phyloP scores from a whole-genome alignment of 2,797 vertebrate species.

The Heterohyrax brucei region DNA sequence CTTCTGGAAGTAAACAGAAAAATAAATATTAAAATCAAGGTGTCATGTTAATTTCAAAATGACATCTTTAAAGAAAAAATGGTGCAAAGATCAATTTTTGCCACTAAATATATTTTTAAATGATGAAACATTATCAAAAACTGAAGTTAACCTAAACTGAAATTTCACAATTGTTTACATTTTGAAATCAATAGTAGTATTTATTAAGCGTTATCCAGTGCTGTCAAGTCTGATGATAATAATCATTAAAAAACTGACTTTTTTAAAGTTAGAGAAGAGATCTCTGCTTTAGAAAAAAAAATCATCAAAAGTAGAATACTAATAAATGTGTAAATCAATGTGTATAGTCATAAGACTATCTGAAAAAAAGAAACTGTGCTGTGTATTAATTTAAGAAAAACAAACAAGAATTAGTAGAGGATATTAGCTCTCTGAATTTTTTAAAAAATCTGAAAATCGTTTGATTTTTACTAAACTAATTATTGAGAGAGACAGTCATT shows the following conservation, averaged over 20 bases:
- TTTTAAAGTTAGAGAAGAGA: neutral
- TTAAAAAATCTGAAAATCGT: neutral
- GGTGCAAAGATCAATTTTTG: neutral
- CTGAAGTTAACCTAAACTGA: neutral
- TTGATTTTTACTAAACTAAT: neutral
- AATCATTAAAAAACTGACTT: neutral
- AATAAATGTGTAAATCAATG: neutral
- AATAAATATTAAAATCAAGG: neutral
- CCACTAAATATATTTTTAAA: neutral
- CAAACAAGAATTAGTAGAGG: neutral
- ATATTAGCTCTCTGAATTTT: neutral
- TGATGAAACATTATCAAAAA: neutral
- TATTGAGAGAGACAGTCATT: neutral
- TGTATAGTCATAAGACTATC: neutral
- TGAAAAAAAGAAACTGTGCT: neutral
- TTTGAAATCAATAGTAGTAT: neutral
- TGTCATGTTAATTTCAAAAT: neutral
- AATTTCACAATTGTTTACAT: constrained; percentile 4
- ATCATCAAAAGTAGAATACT: neutral
- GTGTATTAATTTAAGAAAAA: neutral
- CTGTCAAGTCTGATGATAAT: neutral
- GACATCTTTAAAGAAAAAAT: neutral
- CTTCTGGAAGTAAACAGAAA: neutral
- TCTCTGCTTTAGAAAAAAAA: neutral
- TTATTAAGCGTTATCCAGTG: neutral